phyloP scores from a whole-genome alignment of 2,888 invertebrate species.

The Cyaniris semiargus region DNA sequence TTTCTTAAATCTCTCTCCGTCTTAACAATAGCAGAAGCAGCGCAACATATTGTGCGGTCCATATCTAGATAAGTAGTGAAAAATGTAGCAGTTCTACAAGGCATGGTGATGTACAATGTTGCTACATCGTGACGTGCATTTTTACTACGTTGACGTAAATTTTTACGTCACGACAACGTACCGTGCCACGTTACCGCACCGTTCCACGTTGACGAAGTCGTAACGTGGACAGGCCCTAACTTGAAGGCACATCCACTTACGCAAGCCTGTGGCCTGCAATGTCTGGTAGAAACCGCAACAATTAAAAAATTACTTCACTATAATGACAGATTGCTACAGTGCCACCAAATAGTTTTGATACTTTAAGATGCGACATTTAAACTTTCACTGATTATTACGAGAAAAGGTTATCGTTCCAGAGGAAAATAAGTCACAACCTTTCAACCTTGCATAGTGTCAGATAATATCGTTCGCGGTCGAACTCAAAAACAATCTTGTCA shows the following conservation, averaged over 20 bases:
- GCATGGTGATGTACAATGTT: no score
- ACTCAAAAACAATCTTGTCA: background rate
- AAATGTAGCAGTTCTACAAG: no score
- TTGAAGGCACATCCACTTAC: background rate
- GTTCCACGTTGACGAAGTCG: no score
- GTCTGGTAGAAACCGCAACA: background rate
- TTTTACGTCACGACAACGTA: no score
- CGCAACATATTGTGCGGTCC: no score
- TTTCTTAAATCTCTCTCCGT: no score
- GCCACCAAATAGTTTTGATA: background rate
- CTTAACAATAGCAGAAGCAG: no score
- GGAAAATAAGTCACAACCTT: background rate
- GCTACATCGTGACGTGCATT: no score
- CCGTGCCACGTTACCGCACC: no score
- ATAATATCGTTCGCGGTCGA: background rate
- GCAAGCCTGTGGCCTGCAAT: background rate
- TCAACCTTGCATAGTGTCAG: background rate
- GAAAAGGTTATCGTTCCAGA: background rate
- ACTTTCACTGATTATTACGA: background rate
- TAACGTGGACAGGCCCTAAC: no score
- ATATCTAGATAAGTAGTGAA: no score
- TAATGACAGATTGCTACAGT: background rate
- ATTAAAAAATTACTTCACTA: background rate
- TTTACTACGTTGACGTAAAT: no score
- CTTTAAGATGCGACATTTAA: background rate